phyloP scores from a whole-genome alignment of 2,888 invertebrate species.

The Drosophila melanosoma region DNA sequence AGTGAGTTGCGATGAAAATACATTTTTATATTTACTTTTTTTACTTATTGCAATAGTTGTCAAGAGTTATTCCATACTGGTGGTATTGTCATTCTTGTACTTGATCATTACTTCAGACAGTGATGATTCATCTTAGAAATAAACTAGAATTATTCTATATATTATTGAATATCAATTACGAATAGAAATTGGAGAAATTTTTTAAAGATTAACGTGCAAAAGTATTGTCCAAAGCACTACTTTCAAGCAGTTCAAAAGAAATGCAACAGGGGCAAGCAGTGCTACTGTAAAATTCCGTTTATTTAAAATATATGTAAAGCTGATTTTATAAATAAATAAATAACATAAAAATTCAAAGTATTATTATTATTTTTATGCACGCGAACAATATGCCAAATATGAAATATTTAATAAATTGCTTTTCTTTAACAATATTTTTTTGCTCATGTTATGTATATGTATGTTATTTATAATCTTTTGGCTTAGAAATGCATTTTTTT shows the following conservation, averaged over 20 bases:
- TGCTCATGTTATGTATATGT: not conserved
- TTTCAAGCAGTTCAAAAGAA: not conserved
- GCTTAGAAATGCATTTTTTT: not conserved
- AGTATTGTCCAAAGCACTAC: not conserved
- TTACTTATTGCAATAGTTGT: constrained; percentile 26
- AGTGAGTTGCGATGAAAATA: constrained; percentile 31
- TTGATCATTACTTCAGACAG: constrained; percentile 39
- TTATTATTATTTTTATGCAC: not conserved
- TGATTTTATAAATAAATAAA: not conserved
- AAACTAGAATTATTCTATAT: no score
- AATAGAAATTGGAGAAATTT: not conserved
- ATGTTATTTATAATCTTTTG: not conserved
- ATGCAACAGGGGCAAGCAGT: not conserved
- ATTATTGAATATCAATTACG: not conserved
- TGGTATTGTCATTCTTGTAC: constrained; percentile 50
- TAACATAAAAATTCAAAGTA: not conserved
- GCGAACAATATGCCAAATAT: not conserved
- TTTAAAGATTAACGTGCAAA: not conserved
- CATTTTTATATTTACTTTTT: no score
- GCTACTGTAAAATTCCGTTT: not conserved
- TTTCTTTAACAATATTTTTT: not conserved
- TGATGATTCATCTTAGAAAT: constrained; percentile 34
- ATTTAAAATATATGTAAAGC: not conserved
- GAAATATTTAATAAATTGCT: not conserved
- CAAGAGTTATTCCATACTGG: constrained; percentile 47